Evolutionary conservation across 2,113 vertebrate species (phyloP).

Genomic region (Crotalus tigris): DNA sequence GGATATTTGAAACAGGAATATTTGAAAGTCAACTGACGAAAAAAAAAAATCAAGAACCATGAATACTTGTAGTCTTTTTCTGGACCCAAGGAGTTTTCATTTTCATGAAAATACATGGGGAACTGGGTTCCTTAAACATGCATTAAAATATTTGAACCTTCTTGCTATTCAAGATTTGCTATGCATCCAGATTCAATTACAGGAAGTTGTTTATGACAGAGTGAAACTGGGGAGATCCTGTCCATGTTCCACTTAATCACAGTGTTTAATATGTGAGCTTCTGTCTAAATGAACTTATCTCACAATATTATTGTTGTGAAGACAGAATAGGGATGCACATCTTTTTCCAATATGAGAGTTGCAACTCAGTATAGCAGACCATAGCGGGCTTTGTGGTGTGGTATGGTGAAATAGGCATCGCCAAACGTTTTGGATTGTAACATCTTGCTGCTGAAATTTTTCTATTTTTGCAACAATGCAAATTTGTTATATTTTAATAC

Average conservation of each 20-base stretch:
- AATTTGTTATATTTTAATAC: neutral
- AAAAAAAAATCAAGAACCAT: neutral
- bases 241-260: neutral
- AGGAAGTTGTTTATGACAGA: neutral
- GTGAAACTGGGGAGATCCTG: neutral
- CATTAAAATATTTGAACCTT: neutral
- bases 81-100: neutral
- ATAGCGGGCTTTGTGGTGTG: neutral
- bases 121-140: neutral
- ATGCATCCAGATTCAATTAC: neutral
- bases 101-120: neutral
- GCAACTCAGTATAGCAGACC: neutral
- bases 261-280: neutral
- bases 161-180: neutral
- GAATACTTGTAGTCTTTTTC: neutral
- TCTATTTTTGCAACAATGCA: neutral
- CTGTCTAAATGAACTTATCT: neutral
- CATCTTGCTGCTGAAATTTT: neutral
- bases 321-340: neutral
- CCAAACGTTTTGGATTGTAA: neutral
- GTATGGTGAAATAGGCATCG: neutral
- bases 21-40: neutral
- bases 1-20: neutral
- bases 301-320: neutral
- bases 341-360: neutral